Base-by-base conservation (phyloP, 2,888 invertebrate genomes). In the Pandemis heparana region DNA sequence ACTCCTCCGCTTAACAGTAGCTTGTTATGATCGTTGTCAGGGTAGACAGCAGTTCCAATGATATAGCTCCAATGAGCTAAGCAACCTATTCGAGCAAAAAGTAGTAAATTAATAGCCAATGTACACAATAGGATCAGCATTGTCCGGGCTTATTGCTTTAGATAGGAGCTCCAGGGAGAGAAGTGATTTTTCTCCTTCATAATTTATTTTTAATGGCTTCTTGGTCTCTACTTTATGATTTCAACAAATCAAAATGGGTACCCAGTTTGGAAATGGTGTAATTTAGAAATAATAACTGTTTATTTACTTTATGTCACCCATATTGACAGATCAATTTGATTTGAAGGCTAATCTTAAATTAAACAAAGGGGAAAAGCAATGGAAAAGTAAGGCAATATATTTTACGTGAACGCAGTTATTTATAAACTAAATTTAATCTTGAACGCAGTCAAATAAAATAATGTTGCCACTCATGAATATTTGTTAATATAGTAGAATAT, bases 61-160 rank as follows among this genome's bases (percentile, higher is more conserved):
- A 75, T 64, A 51, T 76, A 76, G 56, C 76, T 73, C 76, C 76
- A 76, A 38, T 75, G 75, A 48, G 69, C 68, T 23, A 76, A 68
- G 48, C 70, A 73, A 16, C 70, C 75, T 7, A 76, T 2, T n/a
- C 75, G 69, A 51, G 66, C 38, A 48, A 75, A 41, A 60, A 69
- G 23, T 9, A 74, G 41, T 18, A 70, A 4, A 32, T 74, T 70
- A 5, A 74, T 38, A 5, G 69, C 64, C 32, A 74, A 9, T 39
- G 64, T 41, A 10, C 74, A 48, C 39, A 74, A 14, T 51, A 74
- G 14, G 3, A 74, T 41, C 32, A 51, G 16, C 69, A 74, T 74
- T 43, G 12, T 41, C 18, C 14, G 51, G n/a, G 1, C 14, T 59
- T n/a, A 10, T 59, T 59, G 7, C 7, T 16, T 39, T 16, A 41